A percentile compares a stretch with the other conserved stretches of the same genome.
Evolutionary conservation across 2,888 invertebrate genomes (phyloP).

Genomic region (Nephrotoma flavescens): DNA sequence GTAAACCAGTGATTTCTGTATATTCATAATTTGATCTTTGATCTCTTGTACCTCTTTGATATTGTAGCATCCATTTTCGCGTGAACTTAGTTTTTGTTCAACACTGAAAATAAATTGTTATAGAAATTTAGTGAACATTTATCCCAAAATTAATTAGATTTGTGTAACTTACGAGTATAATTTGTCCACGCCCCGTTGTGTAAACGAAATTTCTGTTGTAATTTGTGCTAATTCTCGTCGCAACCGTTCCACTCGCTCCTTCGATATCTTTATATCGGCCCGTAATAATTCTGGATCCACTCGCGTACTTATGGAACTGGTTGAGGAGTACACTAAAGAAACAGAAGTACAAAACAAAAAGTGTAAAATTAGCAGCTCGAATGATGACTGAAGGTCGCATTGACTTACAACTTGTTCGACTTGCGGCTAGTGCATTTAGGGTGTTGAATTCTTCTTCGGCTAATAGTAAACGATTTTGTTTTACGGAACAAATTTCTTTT

Average conservation of each 20-base stretch:
- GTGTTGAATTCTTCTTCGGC: slow-evolving; percentile 95
- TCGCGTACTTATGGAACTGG: slow-evolving; percentile 75
- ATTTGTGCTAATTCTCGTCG: slow-evolving; percentile 85
- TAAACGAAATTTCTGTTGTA: slow-evolving; percentile 78
- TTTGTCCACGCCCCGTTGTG: slow-evolving; percentile 84
- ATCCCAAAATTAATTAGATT: not conserved
- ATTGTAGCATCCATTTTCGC: slow-evolving; percentile 76
- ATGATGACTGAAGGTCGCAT: slow-evolving; percentile 28
- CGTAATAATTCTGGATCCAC: slow-evolving; percentile 90
- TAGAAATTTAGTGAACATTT: not conserved
- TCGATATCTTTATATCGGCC: slow-evolving; percentile 80
- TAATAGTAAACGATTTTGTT: slow-evolving; percentile 81
- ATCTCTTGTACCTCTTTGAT: slow-evolving; percentile 93
- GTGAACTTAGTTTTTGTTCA: slow-evolving; percentile 73
- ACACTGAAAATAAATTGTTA: slow-evolving; percentile 42
- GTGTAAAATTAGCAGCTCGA: slow-evolving; percentile 5
- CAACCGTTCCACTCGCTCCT: slow-evolving; percentile 74
- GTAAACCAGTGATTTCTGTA: slow-evolving; percentile 77
- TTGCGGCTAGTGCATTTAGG: slow-evolving; percentile 77
- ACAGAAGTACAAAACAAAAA: slow-evolving; percentile 17
- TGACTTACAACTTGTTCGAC: slow-evolving; percentile 71
- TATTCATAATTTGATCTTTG: slow-evolving; percentile 80
- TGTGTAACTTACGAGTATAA: slow-evolving; percentile 59
- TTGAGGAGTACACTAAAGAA: slow-evolving; percentile 65
- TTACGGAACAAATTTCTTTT: slow-evolving; percentile 91